phyloP scores from a whole-genome alignment of 2,888 invertebrate species.

The Cordilura impudica region DNA sequence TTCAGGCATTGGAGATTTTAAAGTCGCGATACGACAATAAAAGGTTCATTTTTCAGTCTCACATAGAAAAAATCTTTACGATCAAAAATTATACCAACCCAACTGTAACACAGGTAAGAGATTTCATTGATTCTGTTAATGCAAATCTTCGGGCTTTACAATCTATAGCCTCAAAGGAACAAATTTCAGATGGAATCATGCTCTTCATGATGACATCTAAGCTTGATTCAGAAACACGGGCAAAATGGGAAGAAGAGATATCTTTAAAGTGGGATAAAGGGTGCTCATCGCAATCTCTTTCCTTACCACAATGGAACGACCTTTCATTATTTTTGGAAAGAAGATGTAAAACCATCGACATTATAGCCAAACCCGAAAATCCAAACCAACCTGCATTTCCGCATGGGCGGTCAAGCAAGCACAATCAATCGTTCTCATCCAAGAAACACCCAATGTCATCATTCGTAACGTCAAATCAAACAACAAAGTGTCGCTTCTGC shows the following conservation, averaged over 20 bases:
- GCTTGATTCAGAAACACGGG: slow-evolving; percentile 29
- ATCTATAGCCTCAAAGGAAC: not conserved
- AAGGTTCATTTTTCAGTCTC: no score
- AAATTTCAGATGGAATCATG: slow-evolving; percentile 22
- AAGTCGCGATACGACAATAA: no score
- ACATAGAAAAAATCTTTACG: no score
- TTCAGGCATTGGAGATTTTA: no score
- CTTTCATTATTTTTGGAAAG: slow-evolving; percentile 3
- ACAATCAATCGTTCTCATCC: not conserved
- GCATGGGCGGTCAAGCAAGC: not conserved
- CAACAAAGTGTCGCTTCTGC: not conserved
- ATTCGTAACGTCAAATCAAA: not conserved
- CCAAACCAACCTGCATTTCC: not conserved
- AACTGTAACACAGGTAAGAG: no score
- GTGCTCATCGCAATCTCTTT: not conserved
- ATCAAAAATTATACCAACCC: no score
- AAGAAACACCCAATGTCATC: not conserved
- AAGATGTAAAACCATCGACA: slow-evolving; percentile 16
- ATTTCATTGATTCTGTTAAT: no score
- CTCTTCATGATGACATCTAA: slow-evolving; percentile 21
- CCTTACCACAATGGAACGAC: slow-evolving; percentile 4
- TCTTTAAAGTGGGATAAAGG: not conserved
- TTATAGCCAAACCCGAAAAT: not conserved
- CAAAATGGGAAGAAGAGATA: slow-evolving; percentile 31
- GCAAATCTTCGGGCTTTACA: slow-evolving; percentile 16